Conservation (phyloP, 2,888 invertebrate genomes). For the Trichogramma dendrolimi region DNA sequence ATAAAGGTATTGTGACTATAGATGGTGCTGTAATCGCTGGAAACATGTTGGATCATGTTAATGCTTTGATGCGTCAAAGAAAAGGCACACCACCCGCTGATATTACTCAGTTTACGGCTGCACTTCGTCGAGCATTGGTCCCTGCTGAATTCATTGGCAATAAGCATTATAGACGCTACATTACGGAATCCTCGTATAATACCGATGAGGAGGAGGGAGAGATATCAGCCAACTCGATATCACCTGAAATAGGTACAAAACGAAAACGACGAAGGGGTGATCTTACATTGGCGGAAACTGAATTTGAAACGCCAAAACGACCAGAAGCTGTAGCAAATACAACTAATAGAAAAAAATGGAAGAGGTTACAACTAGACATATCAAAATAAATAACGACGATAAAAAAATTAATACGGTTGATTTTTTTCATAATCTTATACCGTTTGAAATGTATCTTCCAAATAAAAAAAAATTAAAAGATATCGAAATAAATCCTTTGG, state of each 20-base stretch:
- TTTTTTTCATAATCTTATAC: no score
- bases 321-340: no score
- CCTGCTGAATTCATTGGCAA: slow-evolving; percentile 8
- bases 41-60: slow-evolving; percentile 20
- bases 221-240: slow-evolving; percentile 4
- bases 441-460: no score
- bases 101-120: slow-evolving; percentile 4
- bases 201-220: background rate
- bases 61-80: slow-evolving; percentile 14
- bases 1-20: slow-evolving; percentile 12
- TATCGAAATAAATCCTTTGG: no score
- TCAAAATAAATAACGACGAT: no score
- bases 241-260: background rate
- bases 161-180: background rate
- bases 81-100: slow-evolving; percentile 3
- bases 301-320: slow-evolving; percentile 8
- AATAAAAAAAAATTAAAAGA: no score
- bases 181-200: background rate
- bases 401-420: no score
- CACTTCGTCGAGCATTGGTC: slow-evolving; percentile 2
- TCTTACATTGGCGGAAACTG: background rate
- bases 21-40: slow-evolving; percentile 1
- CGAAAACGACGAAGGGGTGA: background rate
- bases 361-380: no score
- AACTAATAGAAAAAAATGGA: no score